A percentile compares a stretch with the other conserved stretches of the same genome.
phyloP scores from a whole-genome alignment of 2,113 vertebrate genomes.

The Erpornis zantholeuca region DNA sequence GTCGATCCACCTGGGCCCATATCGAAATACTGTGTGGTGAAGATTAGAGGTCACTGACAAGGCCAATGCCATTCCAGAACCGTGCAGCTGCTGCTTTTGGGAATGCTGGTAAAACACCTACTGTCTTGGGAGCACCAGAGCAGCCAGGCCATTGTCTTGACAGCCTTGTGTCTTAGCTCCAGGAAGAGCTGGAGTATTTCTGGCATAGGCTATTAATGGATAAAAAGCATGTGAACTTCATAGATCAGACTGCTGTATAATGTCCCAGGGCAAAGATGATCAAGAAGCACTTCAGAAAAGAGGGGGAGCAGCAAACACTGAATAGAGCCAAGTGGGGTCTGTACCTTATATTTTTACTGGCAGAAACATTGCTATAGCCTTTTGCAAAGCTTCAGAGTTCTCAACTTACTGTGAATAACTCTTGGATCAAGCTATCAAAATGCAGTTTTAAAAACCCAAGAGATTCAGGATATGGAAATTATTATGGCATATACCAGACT shows the following conservation, averaged over 20 bases:
- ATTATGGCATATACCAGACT: background rate
- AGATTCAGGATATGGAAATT: constrained; percentile 20
- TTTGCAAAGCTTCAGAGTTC: background rate
- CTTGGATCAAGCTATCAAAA: constrained; percentile 22
- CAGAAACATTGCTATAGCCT: background rate
- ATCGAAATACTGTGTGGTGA: background rate
- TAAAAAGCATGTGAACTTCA: constrained; percentile 45
- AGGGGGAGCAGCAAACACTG: accelerated
- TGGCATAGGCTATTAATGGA: constrained; percentile 33
- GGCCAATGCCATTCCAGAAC: background rate
- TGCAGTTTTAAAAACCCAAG: background rate
- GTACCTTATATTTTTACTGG: constrained; percentile 36
- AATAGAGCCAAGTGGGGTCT: background rate
- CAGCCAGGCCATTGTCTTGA: background rate
- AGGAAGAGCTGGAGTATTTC: constrained; percentile 22
- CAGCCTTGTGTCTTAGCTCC: background rate
- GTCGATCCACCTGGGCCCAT: background rate
- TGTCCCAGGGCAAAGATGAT: constrained; percentile 20
- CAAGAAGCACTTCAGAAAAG: background rate
- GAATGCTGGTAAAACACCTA: background rate
- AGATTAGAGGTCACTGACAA: background rate
- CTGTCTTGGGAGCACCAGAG: background rate
- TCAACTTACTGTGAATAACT: constrained; percentile 5
- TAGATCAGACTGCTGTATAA: background rate
- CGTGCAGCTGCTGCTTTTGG: background rate